phyloP scores from a whole-genome alignment of 2,888 invertebrate species.

The Oeneis ivallda region DNA sequence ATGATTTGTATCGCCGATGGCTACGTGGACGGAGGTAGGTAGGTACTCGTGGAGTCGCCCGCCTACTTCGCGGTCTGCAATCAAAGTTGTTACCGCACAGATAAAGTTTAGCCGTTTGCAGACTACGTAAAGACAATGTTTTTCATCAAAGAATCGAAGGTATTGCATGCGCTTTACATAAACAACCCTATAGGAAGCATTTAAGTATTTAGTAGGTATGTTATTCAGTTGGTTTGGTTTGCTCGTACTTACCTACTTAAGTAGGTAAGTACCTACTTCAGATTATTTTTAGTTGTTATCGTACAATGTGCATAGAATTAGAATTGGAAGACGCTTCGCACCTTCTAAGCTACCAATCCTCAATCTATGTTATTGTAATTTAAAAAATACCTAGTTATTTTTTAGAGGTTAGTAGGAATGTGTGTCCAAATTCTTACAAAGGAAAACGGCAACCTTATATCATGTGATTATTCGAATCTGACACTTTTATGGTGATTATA shows the following conservation, averaged over 20 bases:
- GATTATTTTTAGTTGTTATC: background rate
- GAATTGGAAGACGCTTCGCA: too few relatives aligned
- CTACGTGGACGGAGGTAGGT: constrained; percentile 40
- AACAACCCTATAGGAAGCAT: background rate
- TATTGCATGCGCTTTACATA: constrained; percentile 24
- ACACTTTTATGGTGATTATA: constrained; percentile 68
- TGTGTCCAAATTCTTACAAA: constrained; percentile 15
- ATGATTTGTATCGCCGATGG: constrained; percentile 44
- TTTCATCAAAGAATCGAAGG: constrained; percentile 38
- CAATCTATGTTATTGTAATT: too few relatives aligned
- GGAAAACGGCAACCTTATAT: constrained; percentile 18
- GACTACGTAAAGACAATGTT: constrained; percentile 46
- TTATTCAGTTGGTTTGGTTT: background rate
- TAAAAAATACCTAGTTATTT: background rate
- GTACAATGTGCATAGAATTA: too few relatives aligned
- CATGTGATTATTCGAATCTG: constrained; percentile 45
- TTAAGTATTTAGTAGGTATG: background rate
- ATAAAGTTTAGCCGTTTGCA: constrained; percentile 50
- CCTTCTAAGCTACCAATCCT: too few relatives aligned
- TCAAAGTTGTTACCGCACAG: constrained; percentile 46
- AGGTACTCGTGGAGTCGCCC: constrained; percentile 32
- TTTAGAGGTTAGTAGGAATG: background rate
- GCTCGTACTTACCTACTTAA: too few relatives aligned
- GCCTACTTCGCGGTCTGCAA: constrained; percentile 47
- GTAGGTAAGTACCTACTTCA: too few relatives aligned